A percentile compares a stretch with the other conserved stretches of the same genome.
phyloP scores from a whole-genome alignment of 92 coral and sea anemone genomes.

The Phenganax marumi region DNA sequence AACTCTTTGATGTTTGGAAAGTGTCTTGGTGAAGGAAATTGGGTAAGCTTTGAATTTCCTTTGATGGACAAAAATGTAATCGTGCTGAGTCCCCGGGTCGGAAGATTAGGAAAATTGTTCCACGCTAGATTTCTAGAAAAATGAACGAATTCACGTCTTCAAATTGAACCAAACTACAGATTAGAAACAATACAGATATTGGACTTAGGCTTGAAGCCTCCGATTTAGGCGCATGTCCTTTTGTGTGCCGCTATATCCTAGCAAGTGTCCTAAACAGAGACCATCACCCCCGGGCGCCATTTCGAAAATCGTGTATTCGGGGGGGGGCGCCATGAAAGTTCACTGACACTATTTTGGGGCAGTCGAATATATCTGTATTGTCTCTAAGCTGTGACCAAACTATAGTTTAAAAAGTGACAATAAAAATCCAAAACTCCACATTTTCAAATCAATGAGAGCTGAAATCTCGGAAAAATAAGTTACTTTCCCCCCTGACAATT shows the following conservation, averaged over 20 bases:
- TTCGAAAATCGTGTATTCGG: too few species aligned
- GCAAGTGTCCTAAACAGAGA: too few species aligned
- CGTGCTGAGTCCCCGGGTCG: conserved; percentile 64
- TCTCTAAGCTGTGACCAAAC: too few species aligned
- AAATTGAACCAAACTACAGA: background rate
- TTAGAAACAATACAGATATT: background rate
- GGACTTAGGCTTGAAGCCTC: too few species aligned
- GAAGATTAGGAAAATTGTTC: conserved; percentile 69
- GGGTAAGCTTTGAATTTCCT: conserved; percentile 66
- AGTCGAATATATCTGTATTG: background rate
- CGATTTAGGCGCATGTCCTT: too few species aligned
- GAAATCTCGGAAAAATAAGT: background rate
- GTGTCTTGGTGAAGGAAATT: conserved; percentile 56
- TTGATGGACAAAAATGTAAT: conserved; percentile 53
- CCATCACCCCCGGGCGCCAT: too few species aligned
- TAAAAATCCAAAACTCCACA: too few species aligned
- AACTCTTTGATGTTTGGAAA: conserved; percentile 61
- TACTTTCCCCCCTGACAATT: background rate
- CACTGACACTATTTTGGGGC: background rate
- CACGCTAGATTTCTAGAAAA: conserved; percentile 67
- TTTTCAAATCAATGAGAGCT: too few species aligned
- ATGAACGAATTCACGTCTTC: background rate
- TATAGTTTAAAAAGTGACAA: background rate
- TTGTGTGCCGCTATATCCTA: too few species aligned
- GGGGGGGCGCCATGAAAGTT: too few species aligned